Evolutionary conservation across 2,113 vertebrate species (phyloP).

Genomic region (Aix galericulata): DNA sequence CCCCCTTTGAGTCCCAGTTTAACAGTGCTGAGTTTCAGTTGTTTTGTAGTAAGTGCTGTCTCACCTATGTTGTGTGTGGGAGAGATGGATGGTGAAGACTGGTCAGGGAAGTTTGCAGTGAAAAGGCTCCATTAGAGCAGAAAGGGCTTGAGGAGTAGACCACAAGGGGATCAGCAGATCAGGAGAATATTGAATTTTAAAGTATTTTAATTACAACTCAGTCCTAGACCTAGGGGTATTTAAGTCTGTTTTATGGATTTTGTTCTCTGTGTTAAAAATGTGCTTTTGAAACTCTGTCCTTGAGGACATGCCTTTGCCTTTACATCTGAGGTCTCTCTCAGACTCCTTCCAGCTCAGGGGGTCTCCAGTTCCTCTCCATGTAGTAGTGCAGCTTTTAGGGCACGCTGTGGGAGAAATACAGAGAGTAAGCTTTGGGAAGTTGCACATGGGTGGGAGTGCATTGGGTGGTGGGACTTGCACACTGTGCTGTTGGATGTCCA

Average conservation of each 20-base stretch:
- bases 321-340: neutral
- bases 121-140: neutral
- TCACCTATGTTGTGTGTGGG: neutral
- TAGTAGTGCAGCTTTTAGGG: neutral
- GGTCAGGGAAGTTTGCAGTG: neutral
- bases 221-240: neutral
- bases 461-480: neutral
- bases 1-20: neutral
- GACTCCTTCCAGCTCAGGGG: accelerated
- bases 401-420: neutral
- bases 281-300: neutral
- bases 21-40: neutral
- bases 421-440: neutral
- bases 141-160: neutral
- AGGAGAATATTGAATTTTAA: neutral
- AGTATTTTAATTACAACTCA: neutral
- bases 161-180: neutral
- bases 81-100: neutral
- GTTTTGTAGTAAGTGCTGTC: accelerated
- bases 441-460: neutral
- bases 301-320: neutral
- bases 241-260: neutral
- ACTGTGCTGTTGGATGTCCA: neutral
- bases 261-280: neutral
- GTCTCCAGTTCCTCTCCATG: neutral